A percentile compares a stretch with the other conserved stretches of the same genome.
phyloP scores from a whole-genome alignment of 2,888 invertebrate genomes.

The Ophion slaviceki region DNA sequence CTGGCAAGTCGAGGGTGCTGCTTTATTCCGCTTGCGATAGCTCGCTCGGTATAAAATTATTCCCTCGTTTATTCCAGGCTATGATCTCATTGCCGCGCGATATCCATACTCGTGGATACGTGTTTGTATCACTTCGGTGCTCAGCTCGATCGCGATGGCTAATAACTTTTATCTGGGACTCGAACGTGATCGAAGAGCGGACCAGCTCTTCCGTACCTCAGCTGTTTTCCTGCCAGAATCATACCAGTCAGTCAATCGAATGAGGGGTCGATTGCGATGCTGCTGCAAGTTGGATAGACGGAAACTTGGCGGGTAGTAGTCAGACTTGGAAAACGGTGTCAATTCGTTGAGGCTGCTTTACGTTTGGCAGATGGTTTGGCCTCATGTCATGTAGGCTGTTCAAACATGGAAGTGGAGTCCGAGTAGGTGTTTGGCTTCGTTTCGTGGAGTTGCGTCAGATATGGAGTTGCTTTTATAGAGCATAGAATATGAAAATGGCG shows the following conservation, averaged over 20 bases:
- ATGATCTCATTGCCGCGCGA: slow-evolving; percentile 81
- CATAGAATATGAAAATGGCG: too few species aligned
- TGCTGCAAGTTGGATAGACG: not conserved
- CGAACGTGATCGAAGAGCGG: slow-evolving; percentile 53
- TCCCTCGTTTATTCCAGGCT: slow-evolving; percentile 82
- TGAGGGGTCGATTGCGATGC: not conserved
- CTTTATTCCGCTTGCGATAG: slow-evolving; percentile 69
- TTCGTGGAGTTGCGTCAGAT: not conserved
- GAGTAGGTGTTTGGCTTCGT: not conserved
- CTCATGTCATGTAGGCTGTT: not conserved
- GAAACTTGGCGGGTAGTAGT: not conserved
- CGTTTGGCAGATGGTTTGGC: not conserved
- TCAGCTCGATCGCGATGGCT: slow-evolving; percentile 41
- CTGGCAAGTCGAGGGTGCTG: slow-evolving; percentile 76
- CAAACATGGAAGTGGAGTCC: not conserved
- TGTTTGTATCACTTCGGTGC: slow-evolving; percentile 11
- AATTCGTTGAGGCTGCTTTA: not conserved
- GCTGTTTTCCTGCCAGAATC: not conserved
- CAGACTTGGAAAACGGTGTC: not conserved
- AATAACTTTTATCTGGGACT: slow-evolving; percentile 55
- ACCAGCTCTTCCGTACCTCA: slow-evolving; percentile 17
- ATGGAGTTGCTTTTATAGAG: not conserved
- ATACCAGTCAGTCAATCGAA: not conserved
- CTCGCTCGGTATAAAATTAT: slow-evolving; percentile 79
- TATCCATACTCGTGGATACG: not conserved